A percentile compares a stretch with the other conserved stretches of the same genome.
Evolutionary conservation across 2,797 vertebrate species (phyloP).

Genomic region (Ceyx erithaca): DNA sequence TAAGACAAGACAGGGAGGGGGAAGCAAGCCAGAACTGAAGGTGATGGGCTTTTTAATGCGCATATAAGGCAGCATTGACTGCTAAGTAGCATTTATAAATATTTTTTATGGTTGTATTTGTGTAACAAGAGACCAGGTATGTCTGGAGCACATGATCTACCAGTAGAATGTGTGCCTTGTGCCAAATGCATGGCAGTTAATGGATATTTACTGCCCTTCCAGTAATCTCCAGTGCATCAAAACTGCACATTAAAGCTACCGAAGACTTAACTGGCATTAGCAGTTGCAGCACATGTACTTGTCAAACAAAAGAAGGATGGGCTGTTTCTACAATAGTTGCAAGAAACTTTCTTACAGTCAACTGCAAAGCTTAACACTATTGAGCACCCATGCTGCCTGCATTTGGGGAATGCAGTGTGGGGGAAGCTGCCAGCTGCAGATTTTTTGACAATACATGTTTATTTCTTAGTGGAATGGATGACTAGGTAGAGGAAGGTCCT

Average conservation of each 20-base stretch:
- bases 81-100: neutral
- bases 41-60: neutral
- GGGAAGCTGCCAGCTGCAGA: neutral
- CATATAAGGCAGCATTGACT: conserved; percentile 1
- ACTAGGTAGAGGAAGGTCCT: neutral
- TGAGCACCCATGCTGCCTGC: neutral
- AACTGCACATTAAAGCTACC: accelerated
- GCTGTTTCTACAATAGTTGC: neutral
- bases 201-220: neutral
- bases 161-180: neutral
- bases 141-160: neutral
- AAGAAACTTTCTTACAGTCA: neutral
- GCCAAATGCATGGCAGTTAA: neutral
- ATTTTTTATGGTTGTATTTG: neutral
- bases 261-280: neutral
- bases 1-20: neutral
- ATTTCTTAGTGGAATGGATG: neutral
- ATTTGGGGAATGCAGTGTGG: neutral
- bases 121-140: neutral
- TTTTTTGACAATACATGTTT: no score
- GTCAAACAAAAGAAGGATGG: neutral
- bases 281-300: neutral
- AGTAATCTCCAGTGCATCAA: neutral
- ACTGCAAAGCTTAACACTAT: neutral
- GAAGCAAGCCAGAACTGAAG: neutral